A percentile compares a stretch with the other conserved stretches of the same genome.
Evolutionary conservation across 2,113 vertebrate species (phyloP).

Genomic region (Sardina pilchardus): DNA sequence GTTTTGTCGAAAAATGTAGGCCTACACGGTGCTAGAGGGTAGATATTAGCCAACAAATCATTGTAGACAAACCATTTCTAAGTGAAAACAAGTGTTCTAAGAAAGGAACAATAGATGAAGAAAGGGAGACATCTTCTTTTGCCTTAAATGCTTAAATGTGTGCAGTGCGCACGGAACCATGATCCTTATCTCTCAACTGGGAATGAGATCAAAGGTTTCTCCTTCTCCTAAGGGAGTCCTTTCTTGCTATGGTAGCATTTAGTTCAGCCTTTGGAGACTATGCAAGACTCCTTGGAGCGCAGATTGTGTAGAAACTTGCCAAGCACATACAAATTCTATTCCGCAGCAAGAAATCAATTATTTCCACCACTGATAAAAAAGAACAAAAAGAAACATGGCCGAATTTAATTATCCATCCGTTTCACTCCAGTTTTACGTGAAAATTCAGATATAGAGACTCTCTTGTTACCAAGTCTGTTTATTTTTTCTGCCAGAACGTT

Average conservation of each 20-base stretch:
- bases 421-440: background rate
- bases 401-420: background rate
- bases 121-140: background rate
- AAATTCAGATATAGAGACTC: background rate
- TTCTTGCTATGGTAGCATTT: background rate
- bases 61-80: no score
- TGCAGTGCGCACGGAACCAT: background rate
- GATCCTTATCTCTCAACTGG: background rate
- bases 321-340: background rate
- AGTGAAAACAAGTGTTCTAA: no score
- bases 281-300: background rate
- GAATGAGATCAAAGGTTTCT: background rate
- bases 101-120: no score
- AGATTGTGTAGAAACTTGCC: background rate
- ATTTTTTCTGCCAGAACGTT: background rate
- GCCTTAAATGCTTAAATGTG: background rate
- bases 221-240: background rate
- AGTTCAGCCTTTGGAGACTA: background rate
- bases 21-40: no score
- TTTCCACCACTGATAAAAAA: background rate
- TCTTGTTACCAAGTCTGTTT: background rate
- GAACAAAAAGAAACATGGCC: no score
- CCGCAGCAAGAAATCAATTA: background rate
- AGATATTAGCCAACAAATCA: no score
- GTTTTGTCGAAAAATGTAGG: no score